Conservation (phyloP, 2,888 invertebrate species). For the Salticus scenicus region DNA sequence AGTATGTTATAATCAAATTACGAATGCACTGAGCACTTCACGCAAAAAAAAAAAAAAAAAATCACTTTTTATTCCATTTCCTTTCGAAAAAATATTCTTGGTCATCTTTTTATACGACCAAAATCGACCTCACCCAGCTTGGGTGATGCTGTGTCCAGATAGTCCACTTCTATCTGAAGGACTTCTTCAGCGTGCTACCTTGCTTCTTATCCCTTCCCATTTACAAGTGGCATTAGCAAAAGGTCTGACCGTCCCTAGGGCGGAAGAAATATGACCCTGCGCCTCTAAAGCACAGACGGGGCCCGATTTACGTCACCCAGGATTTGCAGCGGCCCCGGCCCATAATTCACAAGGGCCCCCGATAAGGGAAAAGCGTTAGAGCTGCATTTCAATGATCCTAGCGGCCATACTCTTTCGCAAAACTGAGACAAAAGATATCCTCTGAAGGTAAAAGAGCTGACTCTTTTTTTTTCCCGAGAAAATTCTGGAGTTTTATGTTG, state of each 20-base stretch:
- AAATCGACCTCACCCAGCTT: not conserved
- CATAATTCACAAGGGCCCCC: conserved; percentile 55
- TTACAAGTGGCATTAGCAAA: conserved; percentile 60
- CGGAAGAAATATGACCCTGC: conserved; percentile 65
- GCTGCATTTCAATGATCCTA: conserved; percentile 69
- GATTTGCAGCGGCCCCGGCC: conserved; percentile 61
- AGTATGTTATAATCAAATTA: no score
- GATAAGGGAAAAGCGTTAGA: conserved; percentile 66
- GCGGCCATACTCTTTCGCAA: conserved; percentile 30
- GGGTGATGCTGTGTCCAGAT: no score
- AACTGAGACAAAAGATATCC: conserved; percentile 41
- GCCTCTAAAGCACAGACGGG: conserved; percentile 66
- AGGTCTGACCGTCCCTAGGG: not conserved
- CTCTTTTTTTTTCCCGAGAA: conserved; percentile 9
- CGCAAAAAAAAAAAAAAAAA: no score
- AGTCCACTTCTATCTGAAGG: not conserved
- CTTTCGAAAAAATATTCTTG: no score
- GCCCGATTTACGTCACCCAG: conserved; percentile 70
- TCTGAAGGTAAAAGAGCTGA: conserved; percentile 49
- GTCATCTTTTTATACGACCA: no score
- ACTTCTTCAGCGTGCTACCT: conserved; percentile 22
- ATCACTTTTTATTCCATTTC: no score
- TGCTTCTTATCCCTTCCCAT: conserved; percentile 56
- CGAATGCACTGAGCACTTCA: no score
- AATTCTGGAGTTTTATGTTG: conserved; percentile 51